Conservation (phyloP, 2,888 invertebrate genomes). For the Harpalus rufipes region DNA sequence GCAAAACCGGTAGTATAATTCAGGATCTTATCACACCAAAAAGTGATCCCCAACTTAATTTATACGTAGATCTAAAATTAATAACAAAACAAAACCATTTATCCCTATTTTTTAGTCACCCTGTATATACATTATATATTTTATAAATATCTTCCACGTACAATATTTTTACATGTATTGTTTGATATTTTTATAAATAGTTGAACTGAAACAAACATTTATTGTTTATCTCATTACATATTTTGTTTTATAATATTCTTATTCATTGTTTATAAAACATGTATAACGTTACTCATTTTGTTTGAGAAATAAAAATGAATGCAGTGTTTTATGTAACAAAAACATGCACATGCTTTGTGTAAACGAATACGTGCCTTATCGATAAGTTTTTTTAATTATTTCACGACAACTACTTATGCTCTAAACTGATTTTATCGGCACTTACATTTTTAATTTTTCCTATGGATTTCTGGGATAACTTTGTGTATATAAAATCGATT, state of each 20-base stretch:
- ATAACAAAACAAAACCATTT: no score
- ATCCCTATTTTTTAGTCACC: no score
- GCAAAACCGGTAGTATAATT: no score
- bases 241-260: background rate
- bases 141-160: background rate
- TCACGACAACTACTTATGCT: background rate
- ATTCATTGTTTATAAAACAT: background rate
- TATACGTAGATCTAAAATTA: no score
- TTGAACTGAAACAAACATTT: background rate
- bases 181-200: background rate
- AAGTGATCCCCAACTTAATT: no score
- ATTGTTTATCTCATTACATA: background rate
- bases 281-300: slow-evolving; percentile 7
- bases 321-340: slow-evolving; percentile 4
- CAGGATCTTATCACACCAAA: no score
- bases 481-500: slow-evolving; percentile 1
- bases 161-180: background rate
- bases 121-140: no score
- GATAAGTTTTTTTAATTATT: slow-evolving; percentile 17
- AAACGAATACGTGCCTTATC: slow-evolving; percentile 32
- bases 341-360: slow-evolving; percentile 1
- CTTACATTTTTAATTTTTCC: slow-evolving; percentile 16
- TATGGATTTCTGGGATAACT: slow-evolving; percentile 28
- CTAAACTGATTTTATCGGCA: background rate
- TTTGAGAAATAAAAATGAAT: slow-evolving; percentile 20